A percentile compares a stretch with the other conserved stretches of the same genome.
Conservation (phyloP, 2,797 vertebrate species). For the Acipenser transmontanus region DNA sequence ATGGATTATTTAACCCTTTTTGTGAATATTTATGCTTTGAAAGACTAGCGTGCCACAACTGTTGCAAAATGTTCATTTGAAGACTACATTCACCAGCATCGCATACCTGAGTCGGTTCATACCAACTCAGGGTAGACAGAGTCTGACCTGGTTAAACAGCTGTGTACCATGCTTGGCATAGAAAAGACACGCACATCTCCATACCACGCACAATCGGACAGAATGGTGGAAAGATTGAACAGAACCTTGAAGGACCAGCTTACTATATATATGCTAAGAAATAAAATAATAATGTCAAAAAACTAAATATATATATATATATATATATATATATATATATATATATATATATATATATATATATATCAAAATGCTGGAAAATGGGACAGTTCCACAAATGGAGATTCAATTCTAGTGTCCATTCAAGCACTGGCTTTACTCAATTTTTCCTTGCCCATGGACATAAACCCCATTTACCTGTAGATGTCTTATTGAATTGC, state of each 20-base stretch:
- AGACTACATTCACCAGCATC: not conserved
- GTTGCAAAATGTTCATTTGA: not conserved
- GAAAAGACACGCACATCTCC: not conserved
- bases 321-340: no score
- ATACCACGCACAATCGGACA: not conserved
- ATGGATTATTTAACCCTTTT: not conserved
- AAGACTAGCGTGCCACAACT: not conserved
- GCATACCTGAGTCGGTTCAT: not conserved
- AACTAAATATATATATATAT: no score
- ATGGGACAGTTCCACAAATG: conserved; percentile 19
- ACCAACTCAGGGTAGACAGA: not conserved
- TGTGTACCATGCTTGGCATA: not conserved
- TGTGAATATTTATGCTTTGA: not conserved
- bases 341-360: no score
- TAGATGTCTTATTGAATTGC: conserved; percentile 10
- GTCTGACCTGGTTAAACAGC: not conserved
- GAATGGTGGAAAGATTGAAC: not conserved
- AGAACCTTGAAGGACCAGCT: not conserved
- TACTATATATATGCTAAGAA: not conserved
- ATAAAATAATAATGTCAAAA: no score
- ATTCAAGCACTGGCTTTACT: conserved; percentile 8
- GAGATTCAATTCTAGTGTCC: conserved; percentile 17
- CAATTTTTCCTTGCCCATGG: conserved; percentile 17
- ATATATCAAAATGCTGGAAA: conserved; percentile 11
- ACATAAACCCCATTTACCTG: conserved; percentile 12